Conservation (phyloP, 2,113 vertebrate species). For the Cyprinodon tularosa region DNA sequence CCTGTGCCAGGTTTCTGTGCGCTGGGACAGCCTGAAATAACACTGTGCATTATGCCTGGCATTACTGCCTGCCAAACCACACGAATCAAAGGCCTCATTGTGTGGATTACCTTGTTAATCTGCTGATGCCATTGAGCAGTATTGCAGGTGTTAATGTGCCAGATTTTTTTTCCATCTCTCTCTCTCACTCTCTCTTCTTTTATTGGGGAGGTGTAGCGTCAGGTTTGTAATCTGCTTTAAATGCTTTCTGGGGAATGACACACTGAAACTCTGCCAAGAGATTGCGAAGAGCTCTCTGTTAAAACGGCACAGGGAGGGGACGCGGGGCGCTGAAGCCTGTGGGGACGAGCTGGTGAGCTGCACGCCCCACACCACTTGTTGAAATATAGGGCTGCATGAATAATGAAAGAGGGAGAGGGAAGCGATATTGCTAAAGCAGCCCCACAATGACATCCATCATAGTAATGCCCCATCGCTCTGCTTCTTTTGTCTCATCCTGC, state of each 20-base stretch:
- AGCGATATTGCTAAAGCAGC: constrained; percentile 64
- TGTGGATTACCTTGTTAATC: constrained; percentile 82
- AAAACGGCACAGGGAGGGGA: constrained; percentile 52
- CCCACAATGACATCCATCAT: constrained; percentile 69
- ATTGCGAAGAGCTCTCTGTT: constrained; percentile 58
- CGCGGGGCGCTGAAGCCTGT: constrained; percentile 44
- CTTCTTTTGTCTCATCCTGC: constrained; percentile 43
- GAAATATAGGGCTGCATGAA: constrained; percentile 70
- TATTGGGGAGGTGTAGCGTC: constrained; percentile 75
- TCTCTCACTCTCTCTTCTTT: constrained; percentile 45
- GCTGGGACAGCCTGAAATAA: constrained; percentile 74
- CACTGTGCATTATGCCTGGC: constrained; percentile 73
- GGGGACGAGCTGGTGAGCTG: constrained; percentile 58
- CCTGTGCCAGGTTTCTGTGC: constrained; percentile 70
- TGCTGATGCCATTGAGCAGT: constrained; percentile 79
- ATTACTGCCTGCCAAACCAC: constrained; percentile 73
- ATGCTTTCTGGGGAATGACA: constrained; percentile 76
- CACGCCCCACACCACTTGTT: constrained; percentile 71
- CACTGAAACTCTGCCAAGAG: constrained; percentile 73
- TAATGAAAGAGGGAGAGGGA: constrained; percentile 69
- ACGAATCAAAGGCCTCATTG: constrained; percentile 80
- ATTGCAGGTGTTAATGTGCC: constrained; percentile 80
- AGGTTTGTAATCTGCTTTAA: constrained; percentile 79
- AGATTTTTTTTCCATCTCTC: constrained; percentile 40
- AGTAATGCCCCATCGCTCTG: constrained; percentile 47